phyloP scores from a whole-genome alignment of 2,113 vertebrate genomes.

The Xerus inauris region DNA sequence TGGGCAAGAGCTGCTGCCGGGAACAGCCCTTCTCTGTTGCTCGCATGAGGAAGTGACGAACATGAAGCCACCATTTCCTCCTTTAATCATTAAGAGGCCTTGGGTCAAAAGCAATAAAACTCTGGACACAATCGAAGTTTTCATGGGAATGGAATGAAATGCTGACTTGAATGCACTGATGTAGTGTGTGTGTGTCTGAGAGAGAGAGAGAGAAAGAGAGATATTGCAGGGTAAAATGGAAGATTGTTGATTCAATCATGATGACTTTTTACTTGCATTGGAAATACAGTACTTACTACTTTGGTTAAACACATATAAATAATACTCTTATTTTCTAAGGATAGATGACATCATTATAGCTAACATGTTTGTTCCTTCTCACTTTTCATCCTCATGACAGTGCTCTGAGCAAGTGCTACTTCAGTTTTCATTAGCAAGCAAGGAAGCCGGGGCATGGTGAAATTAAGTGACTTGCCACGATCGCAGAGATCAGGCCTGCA shows the following conservation, averaged over 20 bases:
- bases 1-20: neutral
- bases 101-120: neutral
- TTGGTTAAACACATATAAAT: neutral
- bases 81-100: conserved; percentile 1
- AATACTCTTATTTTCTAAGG: neutral
- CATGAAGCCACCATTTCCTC: neutral
- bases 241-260: neutral
- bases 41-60: neutral
- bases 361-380: neutral
- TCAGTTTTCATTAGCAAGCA: neutral
- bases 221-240: neutral
- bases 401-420: neutral
- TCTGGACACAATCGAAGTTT: neutral
- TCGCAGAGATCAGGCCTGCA: neutral
- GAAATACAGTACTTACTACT: neutral
- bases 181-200: neutral
- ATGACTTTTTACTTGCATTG: neutral
- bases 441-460: neutral
- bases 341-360: neutral
- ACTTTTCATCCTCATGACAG: neutral
- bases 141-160: neutral
- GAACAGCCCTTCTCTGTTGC: neutral
- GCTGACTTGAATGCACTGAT: neutral
- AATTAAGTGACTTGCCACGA: neutral
- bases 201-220: no score